Evolutionary conservation across 2,113 vertebrate species (phyloP).

Genomic region (Orthonyx spaldingii): DNA sequence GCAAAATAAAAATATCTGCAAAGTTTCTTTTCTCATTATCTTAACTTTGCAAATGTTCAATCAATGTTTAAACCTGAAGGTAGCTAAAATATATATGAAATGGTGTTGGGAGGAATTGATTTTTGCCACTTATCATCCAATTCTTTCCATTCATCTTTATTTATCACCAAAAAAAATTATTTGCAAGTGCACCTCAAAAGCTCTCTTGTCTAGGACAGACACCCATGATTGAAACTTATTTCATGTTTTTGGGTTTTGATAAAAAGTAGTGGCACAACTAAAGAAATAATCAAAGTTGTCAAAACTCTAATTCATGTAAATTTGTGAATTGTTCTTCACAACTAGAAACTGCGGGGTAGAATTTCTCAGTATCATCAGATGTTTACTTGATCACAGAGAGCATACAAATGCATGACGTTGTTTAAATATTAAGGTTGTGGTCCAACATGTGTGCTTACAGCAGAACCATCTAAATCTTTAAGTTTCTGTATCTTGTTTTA

Average conservation of each 20-base stretch:
- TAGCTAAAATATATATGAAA: neutral
- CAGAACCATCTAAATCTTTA: neutral
- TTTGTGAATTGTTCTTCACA: neutral
- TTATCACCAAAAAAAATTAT: neutral
- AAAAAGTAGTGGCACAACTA: neutral
- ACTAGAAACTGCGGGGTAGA: neutral
- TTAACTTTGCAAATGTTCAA: neutral
- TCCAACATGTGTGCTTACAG: neutral
- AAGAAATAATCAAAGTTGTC: neutral
- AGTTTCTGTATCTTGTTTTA: neutral
- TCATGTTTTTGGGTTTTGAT: neutral
- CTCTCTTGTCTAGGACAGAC: neutral
- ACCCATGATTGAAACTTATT: neutral
- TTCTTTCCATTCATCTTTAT: neutral
- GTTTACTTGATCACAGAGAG: neutral
- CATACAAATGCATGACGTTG: neutral
- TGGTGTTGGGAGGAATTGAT: neutral
- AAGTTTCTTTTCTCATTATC: neutral
- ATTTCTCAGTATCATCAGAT: neutral
- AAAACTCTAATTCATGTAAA: neutral
- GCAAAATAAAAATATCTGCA: neutral
- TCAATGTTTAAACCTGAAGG: neutral
- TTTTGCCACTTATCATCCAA: neutral
- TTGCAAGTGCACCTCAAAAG: neutral
- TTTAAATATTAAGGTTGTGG: neutral